Evolutionary conservation across 2,113 vertebrate genomes (phyloP), one percentile per base, ranked within the genome.

Genomic region (Istiophorus platypterus): DNA sequence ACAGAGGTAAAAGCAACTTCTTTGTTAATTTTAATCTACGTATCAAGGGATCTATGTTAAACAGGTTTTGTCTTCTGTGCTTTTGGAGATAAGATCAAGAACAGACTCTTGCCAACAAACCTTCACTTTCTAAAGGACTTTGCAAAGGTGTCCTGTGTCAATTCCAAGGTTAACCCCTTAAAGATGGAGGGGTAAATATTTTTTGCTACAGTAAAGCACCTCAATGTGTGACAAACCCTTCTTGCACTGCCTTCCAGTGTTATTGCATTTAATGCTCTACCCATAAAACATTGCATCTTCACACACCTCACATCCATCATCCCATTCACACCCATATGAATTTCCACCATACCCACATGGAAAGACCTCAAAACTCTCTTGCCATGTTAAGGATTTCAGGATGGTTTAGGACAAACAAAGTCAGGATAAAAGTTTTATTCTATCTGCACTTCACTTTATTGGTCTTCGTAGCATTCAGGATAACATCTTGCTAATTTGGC

Each of bases 401-500:
- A 31, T 49, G 66, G 85, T 84, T 93, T 92, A 88, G 86, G 84
- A 67, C 57, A 74, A 76, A 71, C 80, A 89, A 85, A 91, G 77
- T 79, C 62, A 74, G 72, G 84, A 82, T 88, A 90, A 89, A 94
- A 90, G 88, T 89, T 87, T 92, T 92, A 92, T 93, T 94, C 88
- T 89, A 93, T 94, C 94, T 93, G 90, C 88, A 92, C 87, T 91
- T 94, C 70, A 88, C 89, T 88, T 94, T 87, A 93, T 95, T 94
- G 89, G 95, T 95, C 94, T 89, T 76, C 82, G 88, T 69, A 80
- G 57, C 80, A 91, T 94, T 93, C 92, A 91, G 82, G 92, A 92
- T 92, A 84, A 92, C 83, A 91, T 94, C 90, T 88, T 79, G 79
- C 90, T 93, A 95, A 95, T 92, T 91, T 91, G 91, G 68, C 72